Conservation (phyloP, 2,797 vertebrate species). For the Oryzias sinensis region DNA sequence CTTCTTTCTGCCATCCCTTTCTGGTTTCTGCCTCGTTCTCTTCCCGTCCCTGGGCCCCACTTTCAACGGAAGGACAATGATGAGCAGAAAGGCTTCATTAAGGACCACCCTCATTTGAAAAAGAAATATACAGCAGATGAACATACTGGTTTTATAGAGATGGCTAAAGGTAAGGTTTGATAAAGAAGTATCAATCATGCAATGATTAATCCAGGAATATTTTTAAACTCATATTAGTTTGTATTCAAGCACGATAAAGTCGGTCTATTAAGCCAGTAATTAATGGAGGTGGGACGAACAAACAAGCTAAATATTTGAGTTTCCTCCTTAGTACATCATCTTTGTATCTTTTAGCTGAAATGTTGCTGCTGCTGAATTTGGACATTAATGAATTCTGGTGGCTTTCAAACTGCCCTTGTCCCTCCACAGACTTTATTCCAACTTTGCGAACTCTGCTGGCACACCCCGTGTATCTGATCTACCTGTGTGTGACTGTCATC, state of each 20-base stretch:
- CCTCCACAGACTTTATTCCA: conserved; percentile 78
- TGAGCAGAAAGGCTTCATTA: conserved; percentile 62
- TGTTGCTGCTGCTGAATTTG: too few relatives aligned
- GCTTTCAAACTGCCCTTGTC: not conserved
- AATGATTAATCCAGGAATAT: too few relatives aligned
- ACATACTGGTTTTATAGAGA: conserved; percentile 65
- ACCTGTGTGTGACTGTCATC: conserved; percentile 75
- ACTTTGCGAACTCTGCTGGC: conserved; percentile 83
- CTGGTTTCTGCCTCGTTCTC: conserved; percentile 84
- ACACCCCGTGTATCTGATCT: conserved; percentile 80
- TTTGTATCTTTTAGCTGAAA: too few relatives aligned
- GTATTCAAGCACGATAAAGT: too few relatives aligned
- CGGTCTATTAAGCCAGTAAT: too few relatives aligned
- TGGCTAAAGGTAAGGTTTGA: conserved; percentile 74
- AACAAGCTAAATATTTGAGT: too few relatives aligned
- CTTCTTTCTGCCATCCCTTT: conserved; percentile 85
- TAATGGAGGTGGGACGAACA: too few relatives aligned
- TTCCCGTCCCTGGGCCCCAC: conserved; percentile 49
- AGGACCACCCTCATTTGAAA: conserved; percentile 50
- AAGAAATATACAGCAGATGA: conserved; percentile 64
- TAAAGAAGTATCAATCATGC: not conserved
- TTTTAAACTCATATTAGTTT: too few relatives aligned
- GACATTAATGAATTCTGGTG: too few relatives aligned
- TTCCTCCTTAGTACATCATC: too few relatives aligned
- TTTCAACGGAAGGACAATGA: conserved; percentile 38